Evolutionary conservation across 2,797 vertebrate species (phyloP), one percentile per base, ranked within the genome.

Genomic region (Pteronotus mesoamericanus): DNA sequence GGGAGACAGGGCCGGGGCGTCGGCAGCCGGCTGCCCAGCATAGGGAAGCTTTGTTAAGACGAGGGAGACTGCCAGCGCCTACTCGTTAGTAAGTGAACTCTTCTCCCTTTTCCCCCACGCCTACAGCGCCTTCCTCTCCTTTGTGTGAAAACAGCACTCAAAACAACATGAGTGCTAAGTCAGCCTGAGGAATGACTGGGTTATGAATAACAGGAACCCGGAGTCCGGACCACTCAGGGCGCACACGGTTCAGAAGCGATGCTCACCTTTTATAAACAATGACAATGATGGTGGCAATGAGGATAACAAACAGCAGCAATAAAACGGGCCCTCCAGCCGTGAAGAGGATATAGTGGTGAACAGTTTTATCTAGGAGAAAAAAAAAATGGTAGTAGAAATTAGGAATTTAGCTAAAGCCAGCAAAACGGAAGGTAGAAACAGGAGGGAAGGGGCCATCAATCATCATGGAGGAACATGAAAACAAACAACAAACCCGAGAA

Each of bases 201-300:
- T 69, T 26, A 42, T 78, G 53, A 4, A 57, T 53, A 4, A 51
- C 2, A 89, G 46, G 64, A 12, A 7, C 48, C 32, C 5, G 2
- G 39, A 42, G 15, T 61, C 37, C 9, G 53, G 89, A 39, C 24
- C 22, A 26, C 82, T 86, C 32, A 15, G 4, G 24, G 51, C 42
- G 46, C 39, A 21, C 29, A 72, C 71, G 51, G 29, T 53, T 75
- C 51, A n/a, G 75, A 2, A 55, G 51, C 14, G 69, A 11, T 79
- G 93, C 97, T 98, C 78, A 97, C 95, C 94, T 98, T 93, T 86
- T 95, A 29, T 0, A 5, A 89, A 66, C 79, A 96, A 80, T 55
- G 64, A 89, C 55, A 26, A 29, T 79, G 66, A 84, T 14, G 32
- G 21, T 11, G 24, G 57, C 9, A 18, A 89, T 55, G 14, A 97